Conservation (phyloP, 2,797 vertebrate genomes). For the Enteromius paludinosus region DNA sequence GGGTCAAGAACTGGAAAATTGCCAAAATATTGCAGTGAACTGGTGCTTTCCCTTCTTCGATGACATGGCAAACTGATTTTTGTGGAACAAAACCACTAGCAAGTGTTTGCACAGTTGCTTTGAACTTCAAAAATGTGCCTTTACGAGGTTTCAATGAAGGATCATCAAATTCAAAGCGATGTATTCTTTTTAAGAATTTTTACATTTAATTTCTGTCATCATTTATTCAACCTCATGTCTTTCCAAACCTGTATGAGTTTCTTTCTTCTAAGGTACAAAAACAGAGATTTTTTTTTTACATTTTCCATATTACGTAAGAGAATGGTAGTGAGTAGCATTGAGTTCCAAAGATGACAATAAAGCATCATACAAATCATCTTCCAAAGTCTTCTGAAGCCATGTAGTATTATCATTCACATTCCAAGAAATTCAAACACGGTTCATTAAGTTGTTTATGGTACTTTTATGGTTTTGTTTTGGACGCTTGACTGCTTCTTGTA, state of each 20-base stretch:
- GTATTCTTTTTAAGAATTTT: slow-evolving; percentile 25
- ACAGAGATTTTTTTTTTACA: background rate
- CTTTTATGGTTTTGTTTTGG: slow-evolving; percentile 2
- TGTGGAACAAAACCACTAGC: slow-evolving; percentile 60
- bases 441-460: background rate
- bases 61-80: slow-evolving; percentile 58
- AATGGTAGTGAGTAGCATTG: background rate
- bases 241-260: background rate
- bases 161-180: slow-evolving; percentile 61
- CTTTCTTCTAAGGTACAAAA: background rate
- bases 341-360: background rate
- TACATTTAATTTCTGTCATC: background rate
- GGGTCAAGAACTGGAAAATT: slow-evolving; percentile 57
- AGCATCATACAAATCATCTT: background rate
- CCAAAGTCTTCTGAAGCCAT: background rate
- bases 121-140: slow-evolving; percentile 52
- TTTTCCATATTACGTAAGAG: background rate
- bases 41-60: slow-evolving; percentile 34
- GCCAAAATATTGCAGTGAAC: slow-evolving; percentile 9
- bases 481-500: background rate
- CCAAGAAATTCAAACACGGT: background rate
- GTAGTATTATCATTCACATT: slow-evolving; percentile 1
- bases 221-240: background rate
- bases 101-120: slow-evolving; percentile 71
- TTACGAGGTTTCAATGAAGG: slow-evolving; percentile 50